Evolutionary conservation across 2,113 vertebrate genomes (phyloP).

Genomic region (Pelvicachromis taeniatus): DNA sequence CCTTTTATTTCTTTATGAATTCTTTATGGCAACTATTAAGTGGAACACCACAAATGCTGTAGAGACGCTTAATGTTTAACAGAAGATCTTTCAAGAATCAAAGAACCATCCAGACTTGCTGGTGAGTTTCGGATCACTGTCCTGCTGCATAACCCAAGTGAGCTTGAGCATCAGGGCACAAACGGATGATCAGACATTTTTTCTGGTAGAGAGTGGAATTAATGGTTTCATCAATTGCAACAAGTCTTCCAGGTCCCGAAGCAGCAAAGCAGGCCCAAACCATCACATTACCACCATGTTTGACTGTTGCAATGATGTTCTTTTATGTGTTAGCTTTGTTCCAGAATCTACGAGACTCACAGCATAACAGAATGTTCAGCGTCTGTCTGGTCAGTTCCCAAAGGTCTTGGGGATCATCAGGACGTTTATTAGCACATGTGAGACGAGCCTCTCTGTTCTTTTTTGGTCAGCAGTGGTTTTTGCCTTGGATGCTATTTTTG

Average conservation of each 20-base stretch:
- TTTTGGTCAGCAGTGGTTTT: background rate
- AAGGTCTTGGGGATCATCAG: too few relatives aligned
- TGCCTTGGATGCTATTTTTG: background rate
- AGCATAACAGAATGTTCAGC: too few relatives aligned
- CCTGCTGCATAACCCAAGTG: background rate
- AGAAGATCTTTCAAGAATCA: background rate
- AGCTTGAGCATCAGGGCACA: background rate
- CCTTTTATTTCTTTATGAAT: background rate
- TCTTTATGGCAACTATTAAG: background rate
- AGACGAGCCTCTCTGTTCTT: too few relatives aligned
- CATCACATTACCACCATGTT: too few relatives aligned
- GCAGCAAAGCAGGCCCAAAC: too few relatives aligned
- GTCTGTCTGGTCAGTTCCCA: too few relatives aligned
- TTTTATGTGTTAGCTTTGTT: too few relatives aligned
- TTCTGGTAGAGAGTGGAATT: background rate
- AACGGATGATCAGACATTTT: background rate
- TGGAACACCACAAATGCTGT: background rate
- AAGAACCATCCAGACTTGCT: background rate
- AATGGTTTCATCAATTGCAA: background rate
- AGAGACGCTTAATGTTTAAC: background rate
- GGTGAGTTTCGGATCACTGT: background rate
- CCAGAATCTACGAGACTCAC: too few relatives aligned
- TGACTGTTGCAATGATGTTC: too few relatives aligned
- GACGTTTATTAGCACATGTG: too few relatives aligned
- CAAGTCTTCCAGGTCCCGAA: background rate